Evolutionary conservation across 2,888 invertebrate genomes (phyloP).

Genomic region (Plemyria rubiginata): DNA sequence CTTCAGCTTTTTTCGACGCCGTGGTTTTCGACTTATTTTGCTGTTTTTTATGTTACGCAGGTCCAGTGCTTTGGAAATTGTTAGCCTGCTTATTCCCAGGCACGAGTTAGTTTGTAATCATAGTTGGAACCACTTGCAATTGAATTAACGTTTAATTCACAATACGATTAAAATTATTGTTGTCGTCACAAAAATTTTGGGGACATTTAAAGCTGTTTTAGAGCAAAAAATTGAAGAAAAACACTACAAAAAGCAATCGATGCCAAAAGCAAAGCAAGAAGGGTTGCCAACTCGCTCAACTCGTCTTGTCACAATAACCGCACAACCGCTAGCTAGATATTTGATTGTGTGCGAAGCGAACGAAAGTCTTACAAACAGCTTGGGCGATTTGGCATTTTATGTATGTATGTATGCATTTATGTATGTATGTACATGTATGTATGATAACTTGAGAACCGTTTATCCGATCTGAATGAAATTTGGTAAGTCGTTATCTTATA

Average conservation of each 20-base stretch:
- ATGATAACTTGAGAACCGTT: too few species aligned
- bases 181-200: slow-evolving; percentile 35
- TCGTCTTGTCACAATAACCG: too few species aligned
- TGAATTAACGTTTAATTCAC: slow-evolving; percentile 7
- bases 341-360: too few species aligned
- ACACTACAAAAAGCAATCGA: slow-evolving; percentile 21
- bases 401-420: too few species aligned
- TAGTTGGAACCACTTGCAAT: slow-evolving; percentile 9
- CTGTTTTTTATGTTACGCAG: slow-evolving; percentile 43
- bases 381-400: too few species aligned
- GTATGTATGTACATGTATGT: too few species aligned
- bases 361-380: too few species aligned
- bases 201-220: slow-evolving; percentile 7
- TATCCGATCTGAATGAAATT: too few species aligned
- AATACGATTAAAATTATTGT: slow-evolving; percentile 7
- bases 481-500: too few species aligned
- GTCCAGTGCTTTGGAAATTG: slow-evolving; percentile 44
- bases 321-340: too few species aligned
- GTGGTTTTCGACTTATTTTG: slow-evolving; percentile 61
- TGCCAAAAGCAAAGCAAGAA: slow-evolving; percentile 12
- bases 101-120: slow-evolving; percentile 19
- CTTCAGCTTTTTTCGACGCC: slow-evolving; percentile 71
- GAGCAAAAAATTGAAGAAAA: slow-evolving; percentile 21
- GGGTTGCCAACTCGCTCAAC: not conserved
- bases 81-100: slow-evolving; percentile 17